Base-by-base conservation (phyloP, 2,797 vertebrate genomes). In the Onychomys torridus region DNA sequence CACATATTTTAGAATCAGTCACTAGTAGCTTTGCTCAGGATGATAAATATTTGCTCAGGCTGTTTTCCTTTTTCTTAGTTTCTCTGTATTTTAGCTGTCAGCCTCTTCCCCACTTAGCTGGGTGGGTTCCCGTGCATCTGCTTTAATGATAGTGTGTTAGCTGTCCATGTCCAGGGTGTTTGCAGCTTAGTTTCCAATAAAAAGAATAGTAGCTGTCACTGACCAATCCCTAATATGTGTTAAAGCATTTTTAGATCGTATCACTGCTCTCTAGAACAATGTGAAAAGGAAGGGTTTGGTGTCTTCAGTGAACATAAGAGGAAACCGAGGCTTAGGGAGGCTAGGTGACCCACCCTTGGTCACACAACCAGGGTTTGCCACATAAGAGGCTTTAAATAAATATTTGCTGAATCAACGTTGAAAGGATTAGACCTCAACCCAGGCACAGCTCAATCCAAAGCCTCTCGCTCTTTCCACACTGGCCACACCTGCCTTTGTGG, bases 351-450 rank as follows among this genome's bases (percentile, higher is more conserved):
- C 94, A 63, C 94, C 96, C 93, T 55, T 52, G 61, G 84, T 90
- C 97, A 83, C 63, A 79, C 37, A 75, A 23, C 21, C 0, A 40
- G 88, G 94, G 77, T 32, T 93, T 86, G 94, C 90, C 93, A 63
- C 52, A 13, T 7, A 71, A 90, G 73, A 95, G 78, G 37, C 65
- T 73, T 82, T 75, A 61, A 83, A 27, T 73, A 93, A 95, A 92
- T 96, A 92, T 49, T 82, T 95, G 95, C 93, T 96, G 92, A 97
- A 84, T 97, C 91, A 94, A 46, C 2, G 3, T 67, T 49, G 82
- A 87, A 94, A 96, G 96, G 95, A 96, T 97, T 94, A 97, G 96
- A 92, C 79, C 83, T 97, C 85, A 91, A 77, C 93, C 77, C 78
- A 49, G 77, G 57, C 55, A 16, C 65, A 46, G 34, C 78, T 93